These are phyloP conservation scores for Drosophila acutilabella DNA, from an alignment of 2,888 invertebrate species.

Conservation along the genomic window DNA sequence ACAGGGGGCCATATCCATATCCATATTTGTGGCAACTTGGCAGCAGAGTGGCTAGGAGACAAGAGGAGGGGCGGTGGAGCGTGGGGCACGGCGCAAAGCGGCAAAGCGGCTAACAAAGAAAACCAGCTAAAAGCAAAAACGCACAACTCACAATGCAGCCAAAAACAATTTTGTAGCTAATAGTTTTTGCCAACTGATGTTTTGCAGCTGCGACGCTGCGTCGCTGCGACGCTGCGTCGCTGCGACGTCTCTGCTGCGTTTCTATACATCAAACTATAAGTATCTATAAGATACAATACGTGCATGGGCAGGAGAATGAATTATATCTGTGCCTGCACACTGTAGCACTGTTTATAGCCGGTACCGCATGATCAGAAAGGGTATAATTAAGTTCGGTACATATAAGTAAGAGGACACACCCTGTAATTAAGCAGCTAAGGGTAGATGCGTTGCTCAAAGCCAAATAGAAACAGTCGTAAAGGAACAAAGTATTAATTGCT, in stretches of 20 bases:
- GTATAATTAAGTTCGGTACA: slow-evolving; percentile 17
- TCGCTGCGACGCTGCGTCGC: too few species aligned
- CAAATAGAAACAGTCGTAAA: too few species aligned
- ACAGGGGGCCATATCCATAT: slow-evolving; percentile 54
- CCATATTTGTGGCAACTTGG: slow-evolving; percentile 51
- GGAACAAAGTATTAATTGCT: too few species aligned
- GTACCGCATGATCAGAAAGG: slow-evolving; percentile 9
- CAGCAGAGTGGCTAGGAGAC: slow-evolving; percentile 23
- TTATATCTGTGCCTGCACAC: slow-evolving; percentile 28
- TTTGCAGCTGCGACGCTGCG: slow-evolving; percentile 64
- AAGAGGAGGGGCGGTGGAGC: background rate
- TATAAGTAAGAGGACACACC: slow-evolving; percentile 4
- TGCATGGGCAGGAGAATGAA: slow-evolving; percentile 7
- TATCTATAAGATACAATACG: slow-evolving; percentile 4
- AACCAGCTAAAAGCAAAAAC: slow-evolving; percentile 30
- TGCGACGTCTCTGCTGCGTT: slow-evolving; percentile 26
- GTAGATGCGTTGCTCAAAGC: background rate
- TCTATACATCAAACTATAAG: slow-evolving; percentile 14
- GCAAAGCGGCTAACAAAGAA: slow-evolving; percentile 35
- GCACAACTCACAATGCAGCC: slow-evolving; percentile 45
- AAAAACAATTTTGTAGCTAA: slow-evolving; percentile 65
- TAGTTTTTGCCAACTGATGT: slow-evolving; percentile 62
- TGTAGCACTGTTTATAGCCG: slow-evolving; percentile 34
- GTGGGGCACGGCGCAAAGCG: slow-evolving; percentile 13
- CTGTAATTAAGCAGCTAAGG: background rate